Conservation (phyloP, 1,140 invertebrate genomes). For the Drosophila guanche region DNA sequence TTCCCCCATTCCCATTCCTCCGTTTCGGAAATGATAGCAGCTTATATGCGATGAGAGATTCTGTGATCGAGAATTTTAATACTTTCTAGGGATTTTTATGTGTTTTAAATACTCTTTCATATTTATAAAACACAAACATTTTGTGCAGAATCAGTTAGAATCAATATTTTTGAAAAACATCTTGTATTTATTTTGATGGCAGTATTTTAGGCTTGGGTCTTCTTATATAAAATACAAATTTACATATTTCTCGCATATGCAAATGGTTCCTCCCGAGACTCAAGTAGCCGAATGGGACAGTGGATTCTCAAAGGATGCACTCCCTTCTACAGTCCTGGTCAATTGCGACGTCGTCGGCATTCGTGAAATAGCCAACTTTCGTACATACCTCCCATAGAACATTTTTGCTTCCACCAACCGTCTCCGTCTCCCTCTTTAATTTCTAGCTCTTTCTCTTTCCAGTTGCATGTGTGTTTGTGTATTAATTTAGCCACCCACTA, state of each 20-base stretch:
- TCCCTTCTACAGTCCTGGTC: slow-evolving; percentile 64
- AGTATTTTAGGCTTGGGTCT: slow-evolving; percentile 19
- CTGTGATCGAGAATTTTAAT: no score
- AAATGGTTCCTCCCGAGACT: slow-evolving; percentile 61
- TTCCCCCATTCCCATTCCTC: no score
- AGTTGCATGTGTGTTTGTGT: slow-evolving; percentile 73
- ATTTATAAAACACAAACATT: no score
- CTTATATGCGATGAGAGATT: no score
- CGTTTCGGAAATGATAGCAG: no score
- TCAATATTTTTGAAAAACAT: no score
- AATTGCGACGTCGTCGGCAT: slow-evolving; percentile 69
- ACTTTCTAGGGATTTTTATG: no score
- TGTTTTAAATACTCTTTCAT: no score
- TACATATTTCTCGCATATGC: slow-evolving; percentile 46
- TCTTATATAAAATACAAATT: slow-evolving; percentile 42
- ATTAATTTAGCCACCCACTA: slow-evolving; percentile 75
- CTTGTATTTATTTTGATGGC: slow-evolving; percentile 39
- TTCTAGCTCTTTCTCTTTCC: slow-evolving; percentile 45
- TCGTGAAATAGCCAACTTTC: slow-evolving; percentile 79
- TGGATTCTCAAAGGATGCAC: slow-evolving; percentile 15
- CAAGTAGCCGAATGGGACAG: slow-evolving; percentile 51
- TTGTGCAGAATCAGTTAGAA: no score
- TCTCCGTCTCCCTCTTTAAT: slow-evolving; percentile 30
- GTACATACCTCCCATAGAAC: slow-evolving; percentile 49
- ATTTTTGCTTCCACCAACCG: slow-evolving; percentile 61